A percentile compares a stretch with the other conserved stretches of the same genome.
These are phyloP conservation scores for Bombylius major DNA, from an alignment of 2,888 invertebrate genomes.

Conservation along the genomic window DNA sequence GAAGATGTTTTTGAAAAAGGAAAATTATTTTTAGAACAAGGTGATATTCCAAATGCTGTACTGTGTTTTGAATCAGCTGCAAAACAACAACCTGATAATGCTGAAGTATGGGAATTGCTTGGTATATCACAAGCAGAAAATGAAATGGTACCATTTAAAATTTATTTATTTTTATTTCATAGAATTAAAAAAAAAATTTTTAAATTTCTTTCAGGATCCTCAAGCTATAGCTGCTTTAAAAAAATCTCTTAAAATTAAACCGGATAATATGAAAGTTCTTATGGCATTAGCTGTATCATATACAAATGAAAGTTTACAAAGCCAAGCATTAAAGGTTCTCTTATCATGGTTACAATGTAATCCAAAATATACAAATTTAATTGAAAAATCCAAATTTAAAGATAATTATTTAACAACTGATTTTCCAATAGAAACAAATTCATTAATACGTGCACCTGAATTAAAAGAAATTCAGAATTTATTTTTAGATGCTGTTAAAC, in stretches of 20 bases:
- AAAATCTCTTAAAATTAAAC: slow-evolving; percentile 67
- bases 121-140: slow-evolving; percentile 95
- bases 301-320: slow-evolving; percentile 90
- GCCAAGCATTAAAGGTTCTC: slow-evolving; percentile 73
- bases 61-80: slow-evolving; percentile 93
- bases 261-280: slow-evolving; percentile 67
- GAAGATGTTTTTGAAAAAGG: slow-evolving; percentile 76
- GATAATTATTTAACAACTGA: slow-evolving; percentile 8
- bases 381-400: slow-evolving; percentile 41
- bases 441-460: slow-evolving; percentile 36
- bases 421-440: slow-evolving; percentile 32
- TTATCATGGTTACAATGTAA: slow-evolving; percentile 66
- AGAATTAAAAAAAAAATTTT: background rate
- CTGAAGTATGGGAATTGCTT: slow-evolving; percentile 75
- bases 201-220: slow-evolving; percentile 49
- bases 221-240: slow-evolving; percentile 84
- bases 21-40: slow-evolving; percentile 64
- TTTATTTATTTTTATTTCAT: background rate
- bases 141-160: slow-evolving; percentile 48
- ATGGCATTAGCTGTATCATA: slow-evolving; percentile 89
- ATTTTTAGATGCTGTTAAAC: slow-evolving; percentile 67
- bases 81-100: slow-evolving; percentile 62
- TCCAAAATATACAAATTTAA: slow-evolving; percentile 67
- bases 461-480: slow-evolving; percentile 55
- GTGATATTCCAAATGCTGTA: slow-evolving; percentile 91